These are phyloP conservation scores for Cremastinae sp. DNA, from an alignment of 2,888 invertebrate genomes.

Conservation along the genomic window DNA sequence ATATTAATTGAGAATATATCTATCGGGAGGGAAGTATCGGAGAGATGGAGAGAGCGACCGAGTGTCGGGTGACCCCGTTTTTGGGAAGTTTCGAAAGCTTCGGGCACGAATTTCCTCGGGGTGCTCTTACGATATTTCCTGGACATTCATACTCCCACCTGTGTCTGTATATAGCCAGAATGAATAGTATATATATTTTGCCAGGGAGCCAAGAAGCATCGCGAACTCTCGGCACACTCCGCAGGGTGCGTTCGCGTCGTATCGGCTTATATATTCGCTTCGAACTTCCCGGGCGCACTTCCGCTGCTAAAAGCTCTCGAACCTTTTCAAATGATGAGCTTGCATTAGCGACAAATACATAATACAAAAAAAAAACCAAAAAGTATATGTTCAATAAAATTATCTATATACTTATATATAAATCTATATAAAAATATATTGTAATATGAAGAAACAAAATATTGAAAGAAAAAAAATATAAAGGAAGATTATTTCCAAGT, in stretches of 20 bases:
- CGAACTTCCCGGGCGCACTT: neutral
- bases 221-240: constrained; percentile 19
- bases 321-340: no score
- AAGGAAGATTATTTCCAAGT: no score
- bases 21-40: constrained; percentile 15
- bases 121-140: constrained; percentile 42
- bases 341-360: no score
- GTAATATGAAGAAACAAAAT: no score
- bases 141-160: neutral
- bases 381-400: no score
- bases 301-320: constrained; percentile 2
- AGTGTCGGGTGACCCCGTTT: constrained; percentile 54
- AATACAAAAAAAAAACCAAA: no score
- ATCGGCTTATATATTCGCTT: no score
- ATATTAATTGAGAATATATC: neutral
- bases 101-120: constrained; percentile 54
- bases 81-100: constrained; percentile 52
- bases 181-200: constrained; percentile 35
- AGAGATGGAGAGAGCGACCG: constrained; percentile 28
- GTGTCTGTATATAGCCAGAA: constrained; percentile 4
- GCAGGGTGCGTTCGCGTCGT: neutral
- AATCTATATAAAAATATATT: no score
- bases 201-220: constrained; percentile 37
- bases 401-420: no score
- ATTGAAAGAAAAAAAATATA: no score